Evolutionary conservation across 2,113 vertebrate genomes (phyloP).

Genomic region (Euleptes europaea): DNA sequence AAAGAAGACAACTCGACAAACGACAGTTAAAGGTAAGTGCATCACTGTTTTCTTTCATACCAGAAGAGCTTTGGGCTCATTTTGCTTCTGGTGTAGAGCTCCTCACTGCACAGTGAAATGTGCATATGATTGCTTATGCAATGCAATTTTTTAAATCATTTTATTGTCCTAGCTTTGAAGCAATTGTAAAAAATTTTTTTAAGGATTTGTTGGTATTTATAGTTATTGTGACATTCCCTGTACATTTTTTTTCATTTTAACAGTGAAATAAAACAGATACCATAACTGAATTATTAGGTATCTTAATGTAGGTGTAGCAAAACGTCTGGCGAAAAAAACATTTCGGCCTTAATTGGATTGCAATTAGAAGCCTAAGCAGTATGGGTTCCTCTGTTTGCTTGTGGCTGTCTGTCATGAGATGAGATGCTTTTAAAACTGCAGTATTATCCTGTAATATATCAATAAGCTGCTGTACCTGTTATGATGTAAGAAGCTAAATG

Average conservation of each 20-base stretch:
- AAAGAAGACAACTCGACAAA: too few relatives aligned
- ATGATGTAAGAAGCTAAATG: accelerated
- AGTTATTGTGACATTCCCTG: too few relatives aligned
- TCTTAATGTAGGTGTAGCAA: not conserved
- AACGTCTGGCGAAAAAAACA: not conserved
- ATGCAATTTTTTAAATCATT: not conserved
- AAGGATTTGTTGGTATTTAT: not conserved
- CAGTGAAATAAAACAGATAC: too few relatives aligned
- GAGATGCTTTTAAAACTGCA: accelerated
- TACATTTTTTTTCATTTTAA: too few relatives aligned
- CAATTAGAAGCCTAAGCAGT: not conserved
- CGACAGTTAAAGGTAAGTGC: too few relatives aligned
- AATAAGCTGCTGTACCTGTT: constrained; percentile 13
- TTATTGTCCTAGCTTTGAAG: not conserved
- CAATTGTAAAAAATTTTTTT: not conserved
- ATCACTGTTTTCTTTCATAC: too few relatives aligned
- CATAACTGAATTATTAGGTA: too few relatives aligned
- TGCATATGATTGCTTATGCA: not conserved
- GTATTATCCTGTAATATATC: not conserved
- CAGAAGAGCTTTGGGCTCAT: not conserved
- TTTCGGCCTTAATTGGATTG: not conserved
- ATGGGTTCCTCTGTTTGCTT: not conserved
- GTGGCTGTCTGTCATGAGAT: accelerated
- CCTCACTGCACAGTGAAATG: not conserved
- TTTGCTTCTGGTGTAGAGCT: not conserved